These are phyloP conservation scores for Ridgeia piscesae DNA, from an alignment of 1,140 invertebrate species.

Conservation along the genomic window DNA sequence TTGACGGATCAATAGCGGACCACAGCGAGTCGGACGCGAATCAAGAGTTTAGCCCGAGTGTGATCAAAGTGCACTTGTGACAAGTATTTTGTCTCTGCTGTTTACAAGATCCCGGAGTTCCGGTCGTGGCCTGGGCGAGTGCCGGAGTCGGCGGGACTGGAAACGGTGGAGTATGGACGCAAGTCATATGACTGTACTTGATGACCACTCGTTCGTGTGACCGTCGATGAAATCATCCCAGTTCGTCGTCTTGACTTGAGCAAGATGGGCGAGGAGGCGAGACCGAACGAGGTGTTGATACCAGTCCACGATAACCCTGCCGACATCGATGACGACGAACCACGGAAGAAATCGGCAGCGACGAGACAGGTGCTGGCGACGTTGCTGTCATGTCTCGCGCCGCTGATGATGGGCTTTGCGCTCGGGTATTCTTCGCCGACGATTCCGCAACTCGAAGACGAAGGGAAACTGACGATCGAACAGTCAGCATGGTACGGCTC, in stretches of 20 bases:
- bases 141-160: not conserved
- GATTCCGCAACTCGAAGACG: constrained; percentile 15
- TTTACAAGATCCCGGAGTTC: too few species aligned
- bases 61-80: not conserved
- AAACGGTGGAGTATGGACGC: not conserved
- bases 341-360: not conserved
- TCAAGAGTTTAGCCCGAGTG: not conserved
- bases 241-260: not conserved
- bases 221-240: not conserved
- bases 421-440: constrained; percentile 30
- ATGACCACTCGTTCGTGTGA: not conserved
- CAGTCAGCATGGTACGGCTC: constrained; percentile 84
- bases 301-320: not conserved
- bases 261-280: not conserved
- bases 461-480: constrained; percentile 52
- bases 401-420: constrained; percentile 23
- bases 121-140: too few species aligned
- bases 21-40: too few species aligned
- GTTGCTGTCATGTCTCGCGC: constrained; percentile 20
- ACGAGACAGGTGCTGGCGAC: constrained; percentile 15
- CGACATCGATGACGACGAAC: not conserved
- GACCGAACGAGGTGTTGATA: not conserved
- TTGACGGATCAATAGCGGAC: too few species aligned
- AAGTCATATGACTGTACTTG: not conserved
- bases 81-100: not conserved